Evolutionary conservation across 2,113 vertebrate species (phyloP).

Genomic region (Alexandromys fortis): DNA sequence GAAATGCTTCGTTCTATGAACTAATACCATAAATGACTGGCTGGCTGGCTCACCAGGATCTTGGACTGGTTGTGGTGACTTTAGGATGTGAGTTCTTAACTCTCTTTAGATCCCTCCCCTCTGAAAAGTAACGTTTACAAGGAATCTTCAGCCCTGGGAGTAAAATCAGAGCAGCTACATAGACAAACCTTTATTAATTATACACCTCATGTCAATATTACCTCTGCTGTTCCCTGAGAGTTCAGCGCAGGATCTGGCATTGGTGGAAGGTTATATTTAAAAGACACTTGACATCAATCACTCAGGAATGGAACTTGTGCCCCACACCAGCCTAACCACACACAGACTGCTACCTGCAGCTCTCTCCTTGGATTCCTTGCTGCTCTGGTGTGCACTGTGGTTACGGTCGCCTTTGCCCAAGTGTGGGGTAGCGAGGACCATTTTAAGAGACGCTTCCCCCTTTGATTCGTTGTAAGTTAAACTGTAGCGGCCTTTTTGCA

Average conservation of each 20-base stretch:
- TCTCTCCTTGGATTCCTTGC: neutral
- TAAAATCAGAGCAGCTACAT: neutral
- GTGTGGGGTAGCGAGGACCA: neutral
- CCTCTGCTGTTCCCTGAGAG: neutral
- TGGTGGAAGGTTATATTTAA: neutral
- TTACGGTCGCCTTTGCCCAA: neutral
- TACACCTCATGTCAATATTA: neutral
- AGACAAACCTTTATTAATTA: neutral
- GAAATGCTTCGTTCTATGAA: neutral
- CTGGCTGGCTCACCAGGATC: rapidly evolving
- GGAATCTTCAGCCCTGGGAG: neutral
- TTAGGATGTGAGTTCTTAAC: neutral
- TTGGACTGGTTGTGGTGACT: too few relatives aligned
- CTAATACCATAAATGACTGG: too few relatives aligned
- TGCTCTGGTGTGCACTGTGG: neutral
- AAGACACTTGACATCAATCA: neutral
- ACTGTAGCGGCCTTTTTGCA: neutral
- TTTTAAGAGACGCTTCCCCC: neutral
- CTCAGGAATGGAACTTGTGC: neutral
- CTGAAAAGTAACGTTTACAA: neutral
- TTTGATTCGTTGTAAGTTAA: neutral
- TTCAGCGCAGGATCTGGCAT: neutral
- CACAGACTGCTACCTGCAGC: neutral
- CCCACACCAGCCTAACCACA: neutral
- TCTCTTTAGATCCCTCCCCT: neutral